Base-by-base conservation (phyloP, 2,888 invertebrate genomes). In the Onchidella celtica region DNA sequence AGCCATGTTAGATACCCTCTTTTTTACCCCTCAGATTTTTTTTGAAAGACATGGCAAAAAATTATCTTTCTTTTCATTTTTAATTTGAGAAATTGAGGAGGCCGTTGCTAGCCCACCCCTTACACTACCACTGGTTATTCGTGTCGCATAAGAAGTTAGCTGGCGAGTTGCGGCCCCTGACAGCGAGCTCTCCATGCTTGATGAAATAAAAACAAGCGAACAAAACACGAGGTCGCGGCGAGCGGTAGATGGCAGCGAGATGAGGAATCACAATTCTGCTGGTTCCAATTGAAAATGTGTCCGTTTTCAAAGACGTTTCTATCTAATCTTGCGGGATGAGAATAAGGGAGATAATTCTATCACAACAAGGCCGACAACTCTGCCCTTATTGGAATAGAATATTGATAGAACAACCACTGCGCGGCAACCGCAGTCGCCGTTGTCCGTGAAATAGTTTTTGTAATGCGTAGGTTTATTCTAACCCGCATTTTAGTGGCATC, bases 341-440 rank as follows among this genome's bases (percentile, higher is more conserved):
- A 21, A 72, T 55, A 72, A 72, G 57, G 72, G 72, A 72, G 72
- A 57, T 72, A 72, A 72, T 72, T 72, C 32, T 72, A 72, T 72
- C 32, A 72, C 57, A 72, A 72, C 72, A 72, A 72, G 29, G 29
- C 47, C 55, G 55, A 29, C 38, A 40, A 70, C n/a, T 3, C 21
- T 11, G n/a, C n/a, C 57, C n/a, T 32, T n/a, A 57, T 9, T 21
- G 55, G 4, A 72, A 72, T 72, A 72, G 55, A 72, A 72, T 55
- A 72, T 57, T 72, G 34, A 72, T 55, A n/a, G 55, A 57, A 17
- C 55, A 55, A 21, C 57, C 55, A 32, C 3, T 9, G 55, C 29
- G 57, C 0, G 6, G 6, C 32, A n/a, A 32, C 34, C 57, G 21
- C 57, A n/a, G n/a, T n/a, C n/a, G n/a, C n/a, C 6, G 27, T 24